Percentiles rank a stretch among this genome's conserved stretches.
These are phyloP conservation scores for Thripadectes ignobilis DNA, from an alignment of 2,797 vertebrate genomes.

Conservation along the genomic window DNA sequence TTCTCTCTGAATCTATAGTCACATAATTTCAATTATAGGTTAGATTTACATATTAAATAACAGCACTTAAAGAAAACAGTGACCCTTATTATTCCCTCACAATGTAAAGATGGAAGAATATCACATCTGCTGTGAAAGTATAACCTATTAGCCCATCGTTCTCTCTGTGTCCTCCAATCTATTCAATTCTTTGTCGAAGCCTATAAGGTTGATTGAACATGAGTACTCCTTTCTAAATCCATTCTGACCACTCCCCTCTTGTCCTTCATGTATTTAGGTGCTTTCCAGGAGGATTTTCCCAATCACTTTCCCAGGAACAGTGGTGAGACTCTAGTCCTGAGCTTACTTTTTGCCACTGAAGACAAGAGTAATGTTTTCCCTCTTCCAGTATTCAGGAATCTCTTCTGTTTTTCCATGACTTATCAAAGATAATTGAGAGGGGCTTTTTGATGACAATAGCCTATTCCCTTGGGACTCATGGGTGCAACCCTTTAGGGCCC, in stretches of 20 bases:
- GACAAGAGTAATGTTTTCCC: fast-evolving
- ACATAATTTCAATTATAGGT: neutral
- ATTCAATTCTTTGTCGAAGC: neutral
- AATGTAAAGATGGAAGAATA: neutral
- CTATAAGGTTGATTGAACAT: neutral
- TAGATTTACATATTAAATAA: neutral
- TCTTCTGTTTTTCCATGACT: neutral
- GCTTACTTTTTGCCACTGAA: neutral
- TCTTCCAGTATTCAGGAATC: neutral
- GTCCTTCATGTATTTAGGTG: neutral
- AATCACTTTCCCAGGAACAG: neutral
- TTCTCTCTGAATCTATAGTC: neutral
- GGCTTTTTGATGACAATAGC: neutral
- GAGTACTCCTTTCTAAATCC: neutral
- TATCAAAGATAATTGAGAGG: neutral
- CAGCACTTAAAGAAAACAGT: neutral
- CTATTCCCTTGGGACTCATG: neutral
- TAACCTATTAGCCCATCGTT: neutral
- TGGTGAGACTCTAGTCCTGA: fast-evolving
- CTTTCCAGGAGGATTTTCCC: neutral
- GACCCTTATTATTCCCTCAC: neutral
- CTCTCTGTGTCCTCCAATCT: neutral
- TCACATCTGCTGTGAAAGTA: neutral
- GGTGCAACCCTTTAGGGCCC: neutral
- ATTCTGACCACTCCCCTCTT: neutral